Percentiles rank a stretch among this genome's conserved stretches.
Conservation (phyloP, 2,888 invertebrate species). For the Empis livida region DNA sequence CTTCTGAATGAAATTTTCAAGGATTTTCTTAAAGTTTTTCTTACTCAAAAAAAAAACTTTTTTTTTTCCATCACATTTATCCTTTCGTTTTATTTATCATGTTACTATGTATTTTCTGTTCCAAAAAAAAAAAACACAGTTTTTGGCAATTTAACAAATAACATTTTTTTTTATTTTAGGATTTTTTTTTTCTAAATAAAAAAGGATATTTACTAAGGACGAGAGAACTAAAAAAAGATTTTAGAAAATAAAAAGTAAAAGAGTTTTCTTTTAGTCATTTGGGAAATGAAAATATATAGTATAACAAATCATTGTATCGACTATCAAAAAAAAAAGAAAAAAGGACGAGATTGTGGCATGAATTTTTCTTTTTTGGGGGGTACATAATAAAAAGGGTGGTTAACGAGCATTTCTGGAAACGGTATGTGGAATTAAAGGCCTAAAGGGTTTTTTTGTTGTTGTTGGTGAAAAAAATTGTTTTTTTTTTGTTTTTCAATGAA, state of each 20-base stretch:
- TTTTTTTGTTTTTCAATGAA: background rate
- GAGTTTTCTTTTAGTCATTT: too few species aligned
- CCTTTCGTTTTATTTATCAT: background rate
- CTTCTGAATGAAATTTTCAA: constrained; percentile 1
- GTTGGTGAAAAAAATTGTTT: background rate
- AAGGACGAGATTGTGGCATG: background rate
- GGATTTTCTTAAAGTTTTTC: background rate
- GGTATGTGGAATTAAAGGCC: background rate
- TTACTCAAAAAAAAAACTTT: too few species aligned
- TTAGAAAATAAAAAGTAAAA: too few species aligned
- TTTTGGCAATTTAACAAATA: too few species aligned
- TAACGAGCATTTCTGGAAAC: background rate
- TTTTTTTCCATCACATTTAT: background rate
- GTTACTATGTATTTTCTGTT: background rate
- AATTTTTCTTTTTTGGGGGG: background rate
- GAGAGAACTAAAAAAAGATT: too few species aligned
- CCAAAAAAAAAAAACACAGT: too few species aligned
- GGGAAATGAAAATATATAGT: too few species aligned
- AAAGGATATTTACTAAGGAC: too few species aligned
- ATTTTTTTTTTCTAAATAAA: too few species aligned
- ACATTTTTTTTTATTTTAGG: too few species aligned
- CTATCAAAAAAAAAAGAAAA: background rate
- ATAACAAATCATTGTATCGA: too few species aligned
- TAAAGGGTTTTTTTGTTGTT: background rate
- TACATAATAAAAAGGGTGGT: constrained; percentile 1